These are phyloP conservation scores for Cephalopterus ornatus DNA, from an alignment of 2,113 vertebrate genomes.

Conservation along the genomic window DNA sequence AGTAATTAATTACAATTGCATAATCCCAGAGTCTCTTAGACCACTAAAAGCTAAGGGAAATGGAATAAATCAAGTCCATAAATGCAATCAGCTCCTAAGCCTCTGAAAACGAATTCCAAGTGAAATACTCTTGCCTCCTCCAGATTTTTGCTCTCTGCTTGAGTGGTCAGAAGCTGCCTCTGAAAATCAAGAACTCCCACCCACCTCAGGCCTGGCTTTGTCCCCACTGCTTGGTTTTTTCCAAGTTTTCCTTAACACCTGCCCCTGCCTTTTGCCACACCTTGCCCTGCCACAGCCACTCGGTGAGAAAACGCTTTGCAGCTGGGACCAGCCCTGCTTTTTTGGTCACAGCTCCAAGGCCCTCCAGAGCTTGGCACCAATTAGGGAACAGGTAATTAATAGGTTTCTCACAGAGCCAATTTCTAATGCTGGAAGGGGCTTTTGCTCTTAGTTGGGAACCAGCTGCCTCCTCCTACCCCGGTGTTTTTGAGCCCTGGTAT, in stretches of 20 bases:
- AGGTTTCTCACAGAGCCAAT: background rate
- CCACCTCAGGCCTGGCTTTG: background rate
- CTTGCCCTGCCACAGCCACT: background rate
- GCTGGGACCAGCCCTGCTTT: background rate
- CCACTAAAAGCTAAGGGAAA: background rate
- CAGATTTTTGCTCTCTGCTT: background rate
- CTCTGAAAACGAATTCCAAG: background rate
- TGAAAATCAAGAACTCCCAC: background rate
- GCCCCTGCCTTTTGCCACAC: background rate
- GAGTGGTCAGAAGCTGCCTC: background rate
- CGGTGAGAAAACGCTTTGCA: background rate
- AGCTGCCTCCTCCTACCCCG: background rate
- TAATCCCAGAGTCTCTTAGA: background rate
- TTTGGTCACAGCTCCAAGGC: background rate
- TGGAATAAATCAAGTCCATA: background rate
- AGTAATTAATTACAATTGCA: background rate
- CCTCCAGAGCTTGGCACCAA: background rate
- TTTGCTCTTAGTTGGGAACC: background rate
- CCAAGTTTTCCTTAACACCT: background rate
- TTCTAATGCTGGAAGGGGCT: background rate
- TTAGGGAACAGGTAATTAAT: background rate
- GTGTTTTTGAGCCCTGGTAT: accelerated
- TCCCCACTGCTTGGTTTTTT: accelerated
- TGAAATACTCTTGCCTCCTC: background rate
- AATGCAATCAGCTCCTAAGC: background rate